Percentiles rank a stretch among this genome's conserved stretches.
Conservation (phyloP, 2,113 vertebrate species). For the Connochaetes taurinus region DNA sequence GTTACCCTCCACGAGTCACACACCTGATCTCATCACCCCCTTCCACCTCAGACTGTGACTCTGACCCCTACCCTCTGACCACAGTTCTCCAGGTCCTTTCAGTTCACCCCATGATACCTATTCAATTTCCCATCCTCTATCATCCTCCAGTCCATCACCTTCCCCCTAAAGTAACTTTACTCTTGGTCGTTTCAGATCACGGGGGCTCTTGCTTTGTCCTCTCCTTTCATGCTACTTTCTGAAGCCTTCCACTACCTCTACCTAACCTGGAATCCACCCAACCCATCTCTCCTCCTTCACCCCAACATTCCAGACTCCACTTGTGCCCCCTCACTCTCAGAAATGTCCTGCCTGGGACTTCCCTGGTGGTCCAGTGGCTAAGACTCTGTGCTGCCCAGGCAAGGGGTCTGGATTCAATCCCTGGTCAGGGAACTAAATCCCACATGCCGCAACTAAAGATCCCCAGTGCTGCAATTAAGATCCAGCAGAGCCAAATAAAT, state of each 20-base stretch:
- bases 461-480: background rate
- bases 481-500: background rate
- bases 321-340: background rate
- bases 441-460: background rate
- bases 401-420: background rate
- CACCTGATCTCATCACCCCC: background rate
- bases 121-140: background rate
- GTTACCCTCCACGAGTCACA: background rate
- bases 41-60: background rate
- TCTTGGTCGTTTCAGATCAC: background rate
- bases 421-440: background rate
- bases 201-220: background rate
- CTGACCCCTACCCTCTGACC: background rate
- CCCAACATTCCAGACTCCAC: background rate
- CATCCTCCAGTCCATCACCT: background rate
- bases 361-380: background rate
- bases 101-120: background rate
- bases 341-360: background rate
- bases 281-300: background rate
- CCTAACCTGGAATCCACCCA: background rate
- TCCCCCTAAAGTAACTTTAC: background rate
- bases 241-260: background rate
- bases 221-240: background rate
- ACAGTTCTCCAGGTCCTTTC: background rate
- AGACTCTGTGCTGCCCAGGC: background rate